phyloP scores from a whole-genome alignment of 1,140 invertebrate species.

The Penaeus chinensis region DNA sequence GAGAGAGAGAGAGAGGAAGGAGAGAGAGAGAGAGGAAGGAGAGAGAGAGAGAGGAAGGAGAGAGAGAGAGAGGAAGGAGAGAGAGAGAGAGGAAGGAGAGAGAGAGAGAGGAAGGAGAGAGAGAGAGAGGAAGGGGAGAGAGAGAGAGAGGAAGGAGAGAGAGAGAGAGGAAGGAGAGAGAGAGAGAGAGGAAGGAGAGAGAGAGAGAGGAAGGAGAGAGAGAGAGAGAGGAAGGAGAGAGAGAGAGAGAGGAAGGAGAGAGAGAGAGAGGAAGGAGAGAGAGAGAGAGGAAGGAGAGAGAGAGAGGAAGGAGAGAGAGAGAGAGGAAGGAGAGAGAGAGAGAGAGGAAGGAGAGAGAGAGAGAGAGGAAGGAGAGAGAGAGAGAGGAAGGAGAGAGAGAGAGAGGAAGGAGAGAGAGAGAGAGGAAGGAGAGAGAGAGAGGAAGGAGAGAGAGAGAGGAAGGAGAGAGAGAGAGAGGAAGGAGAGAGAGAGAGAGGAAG shows the following conservation, averaged over 20 bases:
- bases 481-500: no score
- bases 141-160: no score
- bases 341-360: background rate
- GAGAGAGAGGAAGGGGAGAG: no score
- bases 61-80: slow-evolving; percentile 11
- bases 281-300: background rate
- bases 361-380: background rate
- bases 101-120: no score
- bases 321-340: background rate
- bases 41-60: slow-evolving; percentile 1
- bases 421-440: background rate
- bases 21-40: slow-evolving; percentile 11
- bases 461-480: no score
- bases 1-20: no score
- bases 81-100: background rate
- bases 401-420: background rate
- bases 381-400: background rate
- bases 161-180: no score
- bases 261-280: slow-evolving; percentile 6
- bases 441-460: background rate
- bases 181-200: no score
- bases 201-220: no score
- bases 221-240: no score
- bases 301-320: background rate
- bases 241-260: background rate